These are phyloP conservation scores for Gambusia yucatana DNA, from an alignment of 2,797 vertebrate species.

Conservation along the genomic window DNA sequence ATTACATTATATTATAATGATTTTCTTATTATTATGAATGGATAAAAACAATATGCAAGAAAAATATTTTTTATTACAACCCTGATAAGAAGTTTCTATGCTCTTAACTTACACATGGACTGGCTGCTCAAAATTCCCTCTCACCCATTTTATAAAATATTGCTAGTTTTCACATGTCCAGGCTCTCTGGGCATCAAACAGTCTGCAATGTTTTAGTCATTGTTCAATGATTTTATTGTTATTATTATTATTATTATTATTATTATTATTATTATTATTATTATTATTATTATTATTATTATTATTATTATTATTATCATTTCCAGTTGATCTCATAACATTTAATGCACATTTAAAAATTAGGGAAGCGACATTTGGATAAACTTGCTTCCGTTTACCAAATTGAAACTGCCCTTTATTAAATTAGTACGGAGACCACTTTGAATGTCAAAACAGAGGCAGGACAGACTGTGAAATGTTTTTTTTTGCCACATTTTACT, in stretches of 20 bases:
- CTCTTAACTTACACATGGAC: not conserved
- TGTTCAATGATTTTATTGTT: not conserved
- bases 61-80: not conserved
- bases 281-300: not conserved
- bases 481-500: slow-evolving; percentile 6
- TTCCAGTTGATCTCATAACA: slow-evolving; percentile 37
- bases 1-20: no score
- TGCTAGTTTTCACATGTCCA: not conserved
- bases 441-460: slow-evolving; percentile 27
- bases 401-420: slow-evolving; percentile 22
- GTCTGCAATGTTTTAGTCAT: slow-evolving; percentile 21
- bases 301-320: not conserved
- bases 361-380: slow-evolving; percentile 27
- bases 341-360: slow-evolving; percentile 23
- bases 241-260: not conserved
- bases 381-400: slow-evolving; percentile 20
- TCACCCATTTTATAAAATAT: no score
- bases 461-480: slow-evolving; percentile 23
- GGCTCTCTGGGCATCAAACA: slow-evolving; percentile 11
- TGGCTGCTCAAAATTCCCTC: not conserved
- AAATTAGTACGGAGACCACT: slow-evolving; percentile 17
- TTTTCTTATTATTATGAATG: not conserved
- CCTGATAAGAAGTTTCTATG: not conserved
- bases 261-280: no score
- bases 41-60: not conserved